phyloP scores from a whole-genome alignment of 2,888 invertebrate genomes.

The Agriopis marginaria region DNA sequence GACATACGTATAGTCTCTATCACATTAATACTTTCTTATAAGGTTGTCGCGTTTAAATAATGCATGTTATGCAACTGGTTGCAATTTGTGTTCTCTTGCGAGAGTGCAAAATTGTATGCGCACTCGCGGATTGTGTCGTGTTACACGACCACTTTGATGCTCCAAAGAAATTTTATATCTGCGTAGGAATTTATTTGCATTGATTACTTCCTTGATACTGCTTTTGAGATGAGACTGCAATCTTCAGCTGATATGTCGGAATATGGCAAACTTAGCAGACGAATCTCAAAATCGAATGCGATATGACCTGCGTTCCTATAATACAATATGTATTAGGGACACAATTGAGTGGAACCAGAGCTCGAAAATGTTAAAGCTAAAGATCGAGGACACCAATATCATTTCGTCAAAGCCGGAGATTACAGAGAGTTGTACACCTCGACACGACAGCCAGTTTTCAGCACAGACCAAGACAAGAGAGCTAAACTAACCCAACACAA shows the following conservation, averaged over 20 bases:
- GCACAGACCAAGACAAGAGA: too few species aligned
- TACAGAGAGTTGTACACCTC: too few species aligned
- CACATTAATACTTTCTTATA: constrained; percentile 84
- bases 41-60: constrained; percentile 83
- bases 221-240: not conserved
- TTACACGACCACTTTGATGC: constrained; percentile 40
- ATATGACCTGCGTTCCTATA: too few species aligned
- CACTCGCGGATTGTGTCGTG: constrained; percentile 48
- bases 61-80: constrained; percentile 84
- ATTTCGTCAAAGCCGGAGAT: too few species aligned
- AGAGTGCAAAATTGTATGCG: constrained; percentile 58
- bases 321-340: not conserved
- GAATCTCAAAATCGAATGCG: too few species aligned
- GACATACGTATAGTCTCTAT: constrained; percentile 76
- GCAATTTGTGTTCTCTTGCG: constrained; percentile 75
- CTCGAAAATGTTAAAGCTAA: too few species aligned
- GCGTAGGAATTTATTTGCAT: constrained; percentile 11
- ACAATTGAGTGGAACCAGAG: too few species aligned
- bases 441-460: too few species aligned
- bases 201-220: constrained; percentile 4
- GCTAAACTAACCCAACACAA: too few species aligned
- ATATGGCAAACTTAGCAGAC: too few species aligned
- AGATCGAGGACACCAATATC: too few species aligned
- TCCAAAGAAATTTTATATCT: constrained; percentile 12
- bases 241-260: not conserved